phyloP scores from a whole-genome alignment of 2,888 invertebrate species.

The Cosmia pyralina region DNA sequence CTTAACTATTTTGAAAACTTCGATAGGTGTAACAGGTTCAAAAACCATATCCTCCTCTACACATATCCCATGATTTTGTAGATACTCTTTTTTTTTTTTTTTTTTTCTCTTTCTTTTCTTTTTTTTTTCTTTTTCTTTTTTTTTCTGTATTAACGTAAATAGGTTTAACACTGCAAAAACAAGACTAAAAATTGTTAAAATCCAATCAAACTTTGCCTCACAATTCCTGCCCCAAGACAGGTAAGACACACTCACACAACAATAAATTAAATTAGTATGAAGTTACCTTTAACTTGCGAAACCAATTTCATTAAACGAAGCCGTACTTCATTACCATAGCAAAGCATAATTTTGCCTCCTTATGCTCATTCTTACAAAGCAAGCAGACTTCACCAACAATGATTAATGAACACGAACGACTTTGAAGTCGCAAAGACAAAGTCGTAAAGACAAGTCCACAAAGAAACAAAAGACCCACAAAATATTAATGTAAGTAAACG shows the following conservation, averaged over 20 bases:
- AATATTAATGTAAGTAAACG: slow-evolving; percentile 53
- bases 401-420: slow-evolving; percentile 63
- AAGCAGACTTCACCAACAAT: slow-evolving; percentile 47
- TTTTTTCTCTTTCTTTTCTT: too few species aligned
- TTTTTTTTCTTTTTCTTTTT: too few species aligned
- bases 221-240: not conserved
- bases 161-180: not conserved
- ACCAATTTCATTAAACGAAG: slow-evolving; percentile 22
- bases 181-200: not conserved
- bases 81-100: too few species aligned
- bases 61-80: too few species aligned
- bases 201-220: not conserved
- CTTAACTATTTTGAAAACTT: too few species aligned
- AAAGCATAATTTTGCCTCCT: slow-evolving; percentile 27
- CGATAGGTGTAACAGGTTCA: too few species aligned
- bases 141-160: too few species aligned
- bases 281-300: slow-evolving; percentile 26
- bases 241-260: not conserved
- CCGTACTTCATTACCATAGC: slow-evolving; percentile 35
- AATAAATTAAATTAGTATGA: slow-evolving; percentile 12
- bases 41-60: too few species aligned
- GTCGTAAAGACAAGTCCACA: slow-evolving; percentile 42
- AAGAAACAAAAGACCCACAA: slow-evolving; percentile 52
- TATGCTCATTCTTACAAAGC: slow-evolving; percentile 39
- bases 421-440: slow-evolving; percentile 55